Evolutionary conservation across 2,888 invertebrate genomes (phyloP).

Genomic region (Heteromyza rotundicornis): DNA sequence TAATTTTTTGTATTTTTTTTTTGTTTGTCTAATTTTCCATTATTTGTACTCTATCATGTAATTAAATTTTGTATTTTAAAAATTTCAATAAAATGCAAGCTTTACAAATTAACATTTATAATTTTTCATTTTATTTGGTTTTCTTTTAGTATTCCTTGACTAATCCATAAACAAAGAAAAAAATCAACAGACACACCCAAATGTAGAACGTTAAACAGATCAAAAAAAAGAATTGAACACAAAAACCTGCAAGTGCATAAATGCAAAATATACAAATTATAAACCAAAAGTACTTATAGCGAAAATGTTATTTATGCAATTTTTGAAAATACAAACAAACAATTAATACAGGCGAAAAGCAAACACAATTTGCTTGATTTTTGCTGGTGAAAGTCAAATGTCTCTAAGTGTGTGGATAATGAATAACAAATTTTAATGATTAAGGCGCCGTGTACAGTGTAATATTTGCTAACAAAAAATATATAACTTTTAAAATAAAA

Average conservation of each 20-base stretch:
- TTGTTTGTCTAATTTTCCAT: conserved; percentile 12
- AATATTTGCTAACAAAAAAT: too few species aligned
- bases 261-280: not conserved
- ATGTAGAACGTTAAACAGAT: not conserved
- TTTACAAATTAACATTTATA: conserved; percentile 29
- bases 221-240: too few species aligned
- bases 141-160: not conserved
- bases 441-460: too few species aligned
- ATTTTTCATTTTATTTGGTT: not conserved
- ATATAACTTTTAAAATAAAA: too few species aligned
- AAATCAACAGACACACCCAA: not conserved
- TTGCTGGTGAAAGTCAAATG: too few species aligned
- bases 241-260: not conserved
- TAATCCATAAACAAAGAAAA: not conserved
- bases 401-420: too few species aligned
- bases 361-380: too few species aligned
- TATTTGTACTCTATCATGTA: conserved; percentile 20
- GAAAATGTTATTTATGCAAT: too few species aligned
- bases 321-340: too few species aligned
- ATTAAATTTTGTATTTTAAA: conserved; percentile 24
- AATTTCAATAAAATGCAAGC: conserved; percentile 39
- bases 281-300: too few species aligned
- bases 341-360: too few species aligned
- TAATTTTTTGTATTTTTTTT: conserved; percentile 22
- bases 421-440: too few species aligned